phyloP scores from a whole-genome alignment of 1,140 invertebrate species.

The Drosophila pectinifera region DNA sequence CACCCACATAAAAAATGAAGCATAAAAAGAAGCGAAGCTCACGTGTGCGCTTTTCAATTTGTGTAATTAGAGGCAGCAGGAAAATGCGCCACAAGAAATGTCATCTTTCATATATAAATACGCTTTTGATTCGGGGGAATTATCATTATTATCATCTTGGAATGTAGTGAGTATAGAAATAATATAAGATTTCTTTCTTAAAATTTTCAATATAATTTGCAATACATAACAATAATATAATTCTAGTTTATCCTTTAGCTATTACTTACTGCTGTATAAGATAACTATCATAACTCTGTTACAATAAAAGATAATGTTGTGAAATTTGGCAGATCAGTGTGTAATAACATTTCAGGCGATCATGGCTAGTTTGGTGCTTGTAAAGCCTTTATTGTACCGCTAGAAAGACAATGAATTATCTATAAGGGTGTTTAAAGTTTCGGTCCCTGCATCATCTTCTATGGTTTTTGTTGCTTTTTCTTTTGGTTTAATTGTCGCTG shows the following conservation, averaged over 20 bases:
- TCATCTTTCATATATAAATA: slow-evolving; percentile 51
- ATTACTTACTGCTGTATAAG: background rate
- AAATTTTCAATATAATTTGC: background rate
- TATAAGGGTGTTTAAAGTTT: slow-evolving; percentile 8
- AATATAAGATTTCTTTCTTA: too few species aligned
- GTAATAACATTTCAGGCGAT: background rate
- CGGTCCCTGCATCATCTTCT: background rate
- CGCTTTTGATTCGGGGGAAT: background rate
- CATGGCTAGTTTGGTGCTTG: background rate
- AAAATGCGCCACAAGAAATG: slow-evolving; percentile 40
- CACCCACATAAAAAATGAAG: slow-evolving; percentile 14
- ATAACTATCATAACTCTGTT: slow-evolving; percentile 5
- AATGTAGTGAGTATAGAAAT: background rate
- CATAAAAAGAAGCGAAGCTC: slow-evolving; percentile 25
- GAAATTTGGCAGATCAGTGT: background rate
- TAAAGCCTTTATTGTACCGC: background rate
- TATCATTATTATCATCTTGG: background rate
- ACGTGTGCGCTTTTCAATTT: slow-evolving; percentile 72
- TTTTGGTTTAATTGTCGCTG: slow-evolving; percentile 63
- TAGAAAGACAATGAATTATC: background rate
- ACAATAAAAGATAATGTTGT: background rate
- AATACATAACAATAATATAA: background rate
- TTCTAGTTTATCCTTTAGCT: background rate
- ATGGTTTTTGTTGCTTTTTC: slow-evolving; percentile 3
- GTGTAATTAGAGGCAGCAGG: slow-evolving; percentile 62